Base-by-base conservation (phyloP, 2,113 vertebrate species). In the Canis aureus region DNA sequence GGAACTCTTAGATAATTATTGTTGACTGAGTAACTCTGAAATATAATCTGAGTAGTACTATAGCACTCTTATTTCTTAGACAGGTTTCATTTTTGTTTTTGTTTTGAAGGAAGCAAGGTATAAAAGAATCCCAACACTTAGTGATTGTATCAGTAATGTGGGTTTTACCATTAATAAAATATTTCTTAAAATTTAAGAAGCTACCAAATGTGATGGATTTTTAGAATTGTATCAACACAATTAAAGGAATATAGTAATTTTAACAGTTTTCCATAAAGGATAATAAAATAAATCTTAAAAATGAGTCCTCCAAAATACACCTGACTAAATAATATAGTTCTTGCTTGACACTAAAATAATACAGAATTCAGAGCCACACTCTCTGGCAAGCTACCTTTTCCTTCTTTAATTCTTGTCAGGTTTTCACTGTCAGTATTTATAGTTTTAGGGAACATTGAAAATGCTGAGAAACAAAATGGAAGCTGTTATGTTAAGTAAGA, bases 301-400 rank as follows among this genome's bases (percentile, higher is more conserved):
- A n/a, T 57, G 23, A 76, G 43, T 87, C n/a, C 10, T 74, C 51
- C 22, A 53, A 53, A 22, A 62, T 80, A 17, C 29, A 66, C 38
- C 4, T 51, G 10, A 73, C 32, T 64, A 81, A 55, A 82, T 67
- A 85, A 89, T 64, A 25, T 57, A 91, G 35, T 86, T 29, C 51
- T 86, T 97, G 57, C 11, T 96, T 91, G 83, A 64, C 80, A 38
- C 5, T 83, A 9, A 73, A 82, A 88, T 93, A 57, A 60, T 35
- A 49, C 10, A 83, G 55, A 19, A 71, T 51, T 95, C 55, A 53
- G 38, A 87, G 10, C 22, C 6, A n/a, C 13, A 59, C 29, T 92
- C 11, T 80, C 57, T 76, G 10, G 85, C 57, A 71, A 19, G 20
- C n/a, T 25, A 35, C 64, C 22, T 88, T 51, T 85, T 79, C 13